Conservation (phyloP, 2,888 invertebrate species). For the Perizoma flavofasciatum region DNA sequence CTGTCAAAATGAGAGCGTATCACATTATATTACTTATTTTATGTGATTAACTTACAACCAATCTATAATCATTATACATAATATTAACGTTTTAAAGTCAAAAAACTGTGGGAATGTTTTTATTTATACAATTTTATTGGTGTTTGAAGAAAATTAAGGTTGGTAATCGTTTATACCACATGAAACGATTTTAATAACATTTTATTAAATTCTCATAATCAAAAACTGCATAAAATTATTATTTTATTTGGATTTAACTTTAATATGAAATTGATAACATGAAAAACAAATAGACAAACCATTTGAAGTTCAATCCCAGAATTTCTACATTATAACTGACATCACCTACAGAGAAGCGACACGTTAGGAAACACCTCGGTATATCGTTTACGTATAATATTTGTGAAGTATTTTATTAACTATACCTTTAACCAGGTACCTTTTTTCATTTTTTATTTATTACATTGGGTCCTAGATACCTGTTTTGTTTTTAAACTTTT, state of each 20-base stretch:
- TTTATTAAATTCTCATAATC: slow-evolving; percentile 29
- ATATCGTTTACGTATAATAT: slow-evolving; percentile 52
- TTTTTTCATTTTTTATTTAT: too few relatives aligned
- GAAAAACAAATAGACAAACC: slow-evolving; percentile 23
- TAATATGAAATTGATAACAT: slow-evolving; percentile 23
- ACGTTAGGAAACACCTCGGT: slow-evolving; percentile 63
- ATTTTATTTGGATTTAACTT: slow-evolving; percentile 21
- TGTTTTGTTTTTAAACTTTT: too few relatives aligned
- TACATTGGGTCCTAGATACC: too few relatives aligned
- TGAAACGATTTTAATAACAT: slow-evolving; percentile 48
- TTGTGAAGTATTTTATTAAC: too few relatives aligned
- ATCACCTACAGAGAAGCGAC: slow-evolving; percentile 66
- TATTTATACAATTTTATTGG: slow-evolving; percentile 56
- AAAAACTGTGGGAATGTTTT: slow-evolving; percentile 60
- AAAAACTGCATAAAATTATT: slow-evolving; percentile 26
- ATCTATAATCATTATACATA: slow-evolving; percentile 44
- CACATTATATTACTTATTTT: slow-evolving; percentile 35
- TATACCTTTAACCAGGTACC: too few relatives aligned
- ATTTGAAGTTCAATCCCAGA: slow-evolving; percentile 23
- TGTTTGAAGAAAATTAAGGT: slow-evolving; percentile 50
- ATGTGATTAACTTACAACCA: slow-evolving; percentile 44
- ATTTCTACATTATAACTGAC: slow-evolving; percentile 22
- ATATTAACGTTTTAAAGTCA: slow-evolving; percentile 51
- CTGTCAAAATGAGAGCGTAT: slow-evolving; percentile 21
- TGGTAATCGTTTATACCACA: slow-evolving; percentile 57